Base-by-base conservation (phyloP, 2,888 invertebrate species). In the Drosophila siamana region DNA sequence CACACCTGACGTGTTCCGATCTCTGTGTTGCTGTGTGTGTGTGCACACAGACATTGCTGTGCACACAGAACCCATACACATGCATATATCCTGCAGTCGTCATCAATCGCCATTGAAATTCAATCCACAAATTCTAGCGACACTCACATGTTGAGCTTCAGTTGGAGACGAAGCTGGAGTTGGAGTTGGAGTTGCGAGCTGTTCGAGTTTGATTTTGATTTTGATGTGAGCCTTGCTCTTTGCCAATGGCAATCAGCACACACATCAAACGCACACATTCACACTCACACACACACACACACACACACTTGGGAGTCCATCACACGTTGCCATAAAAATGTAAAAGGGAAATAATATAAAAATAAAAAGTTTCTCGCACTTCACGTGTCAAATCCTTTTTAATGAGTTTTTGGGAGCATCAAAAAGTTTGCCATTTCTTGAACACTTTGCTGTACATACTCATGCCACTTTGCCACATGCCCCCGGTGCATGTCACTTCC, bases 361-460 rank as follows among this genome's bases (percentile, higher is more conserved):
- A 89, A 86, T 76, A 84, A 79, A 86, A 86, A 88, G 78, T 86
- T 88, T 76, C 86, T 89, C 79, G 80, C 89, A 87, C 85, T 88
- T 88, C 87, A 90, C 89, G 89, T 89, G 89, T 89, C 89, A 90
- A 89, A 90, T 89, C 89, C 88, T 87, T 89, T 90, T 89, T 89
- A 89, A 89, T 90, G 89, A 89, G 89, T 89, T 90, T 89, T 89
- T 86, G 83, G 85, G 75, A 80, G 86, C 90, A 88, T 90, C 90
- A 88, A 79, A 87, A 90, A 89, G 86, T 89, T 88, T 86, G 80
- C 80, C 78, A 81, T 88, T 87, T 81, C 82, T 88, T 84, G 68
- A 74, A 80, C 73, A 79, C 76, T 81, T 84, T 72, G 56, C 63
- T 44, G 19, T 52, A 48, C 56, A 47, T 19, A 43, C 63, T 64